Percentiles rank a stretch among this genome's conserved stretches.
phyloP scores from a whole-genome alignment of 1,140 invertebrate species.

The Bombus balteatus region DNA sequence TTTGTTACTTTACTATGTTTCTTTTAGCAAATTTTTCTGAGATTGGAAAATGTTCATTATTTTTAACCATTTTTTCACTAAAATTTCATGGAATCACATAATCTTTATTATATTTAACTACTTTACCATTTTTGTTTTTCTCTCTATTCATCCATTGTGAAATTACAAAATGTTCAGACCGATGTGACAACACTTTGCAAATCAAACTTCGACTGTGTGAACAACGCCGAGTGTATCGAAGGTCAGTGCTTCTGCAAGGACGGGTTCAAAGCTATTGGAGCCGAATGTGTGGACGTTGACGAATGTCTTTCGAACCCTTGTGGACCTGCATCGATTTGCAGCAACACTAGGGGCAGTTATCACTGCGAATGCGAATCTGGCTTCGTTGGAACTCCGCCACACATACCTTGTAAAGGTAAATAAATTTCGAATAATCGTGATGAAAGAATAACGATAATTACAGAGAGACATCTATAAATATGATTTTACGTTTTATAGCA shows the following conservation, averaged over 20 bases:
- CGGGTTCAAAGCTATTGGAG: conserved; percentile 91
- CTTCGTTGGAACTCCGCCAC: conserved; percentile 91
- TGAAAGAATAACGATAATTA: not conserved
- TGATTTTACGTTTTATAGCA: conserved; percentile 80
- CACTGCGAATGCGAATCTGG: conserved; percentile 94
- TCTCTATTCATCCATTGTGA: not conserved
- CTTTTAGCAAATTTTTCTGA: not conserved
- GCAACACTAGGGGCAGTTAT: conserved; percentile 92
- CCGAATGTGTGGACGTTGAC: conserved; percentile 91
- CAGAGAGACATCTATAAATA: not conserved
- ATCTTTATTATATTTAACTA: no score
- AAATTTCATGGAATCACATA: no score
- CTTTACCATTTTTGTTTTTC: conserved; percentile 56
- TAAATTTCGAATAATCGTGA: not conserved
- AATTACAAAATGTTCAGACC: conserved; percentile 81
- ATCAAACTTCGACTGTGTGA: conserved; percentile 95
- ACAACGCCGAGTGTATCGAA: conserved; percentile 94
- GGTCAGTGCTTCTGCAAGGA: conserved; percentile 95
- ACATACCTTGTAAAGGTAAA: conserved; percentile 89
- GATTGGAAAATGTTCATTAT: no score
- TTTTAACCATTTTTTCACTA: no score
- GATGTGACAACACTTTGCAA: conserved; percentile 93
- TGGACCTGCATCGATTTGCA: conserved; percentile 91
- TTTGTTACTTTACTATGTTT: not conserved
- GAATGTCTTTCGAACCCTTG: conserved; percentile 91